phyloP scores from a whole-genome alignment of 37 sponge, comb jelly and placozoan species.

The Agelas oroides region DNA sequence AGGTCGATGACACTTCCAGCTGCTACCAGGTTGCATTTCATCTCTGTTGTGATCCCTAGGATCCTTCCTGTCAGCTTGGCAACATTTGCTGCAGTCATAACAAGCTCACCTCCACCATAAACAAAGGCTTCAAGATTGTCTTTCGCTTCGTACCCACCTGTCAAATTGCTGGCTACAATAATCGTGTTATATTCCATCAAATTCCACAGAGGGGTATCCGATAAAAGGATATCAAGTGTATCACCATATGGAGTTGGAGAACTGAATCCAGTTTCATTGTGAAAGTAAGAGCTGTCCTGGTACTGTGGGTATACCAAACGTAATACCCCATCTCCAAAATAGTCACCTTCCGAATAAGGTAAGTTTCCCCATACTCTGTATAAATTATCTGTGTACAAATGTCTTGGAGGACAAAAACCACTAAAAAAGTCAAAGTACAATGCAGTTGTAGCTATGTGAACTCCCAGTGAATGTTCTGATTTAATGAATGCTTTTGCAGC shows the following conservation, averaged over 20 bases:
- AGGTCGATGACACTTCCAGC: slow-evolving; percentile 10
- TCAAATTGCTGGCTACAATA: slow-evolving; percentile 20
- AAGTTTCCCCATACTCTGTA: slow-evolving; percentile 44
- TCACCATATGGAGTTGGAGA: slow-evolving; percentile 69
- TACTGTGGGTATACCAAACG: slow-evolving; percentile 58
- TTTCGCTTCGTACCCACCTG: slow-evolving; percentile 23
- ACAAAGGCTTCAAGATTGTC: slow-evolving; percentile 36
- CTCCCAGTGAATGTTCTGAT: not conserved
- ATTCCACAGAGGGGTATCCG: slow-evolving; percentile 48
- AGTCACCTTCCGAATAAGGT: slow-evolving; percentile 53
- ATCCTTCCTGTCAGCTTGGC: slow-evolving; percentile 3
- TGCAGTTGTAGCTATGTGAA: slow-evolving; percentile 33
- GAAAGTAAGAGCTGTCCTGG: slow-evolving; percentile 67
- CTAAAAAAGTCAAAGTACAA: slow-evolving; percentile 52
- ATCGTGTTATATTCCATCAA: slow-evolving; percentile 53
- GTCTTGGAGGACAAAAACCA: slow-evolving; percentile 53
- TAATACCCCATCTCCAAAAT: slow-evolving; percentile 50
- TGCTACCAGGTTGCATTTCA: not conserved
- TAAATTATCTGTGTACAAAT: slow-evolving; percentile 3
- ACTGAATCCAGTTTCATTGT: slow-evolving; percentile 62
- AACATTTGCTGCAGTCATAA: slow-evolving; percentile 49
- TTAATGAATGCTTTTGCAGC: not conserved
- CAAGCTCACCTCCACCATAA: slow-evolving; percentile 29
- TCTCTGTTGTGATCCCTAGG: slow-evolving; percentile 1
- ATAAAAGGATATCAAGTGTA: slow-evolving; percentile 47